Conservation (phyloP, 2,888 invertebrate species). For the Cephalotes varians region DNA sequence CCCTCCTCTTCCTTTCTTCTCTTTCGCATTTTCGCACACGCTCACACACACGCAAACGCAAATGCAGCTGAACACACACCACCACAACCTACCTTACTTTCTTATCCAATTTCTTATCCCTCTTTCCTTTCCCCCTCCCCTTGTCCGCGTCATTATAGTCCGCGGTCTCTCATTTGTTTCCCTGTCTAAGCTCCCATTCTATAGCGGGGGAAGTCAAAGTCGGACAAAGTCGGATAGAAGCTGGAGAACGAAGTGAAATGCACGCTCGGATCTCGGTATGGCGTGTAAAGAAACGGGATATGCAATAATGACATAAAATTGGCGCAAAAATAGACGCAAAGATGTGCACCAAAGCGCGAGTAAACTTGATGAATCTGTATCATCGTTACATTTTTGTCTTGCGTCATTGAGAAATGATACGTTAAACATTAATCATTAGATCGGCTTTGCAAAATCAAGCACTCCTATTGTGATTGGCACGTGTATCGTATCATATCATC, state of each 20-base stretch:
- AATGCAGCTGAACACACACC: constrained; percentile 70
- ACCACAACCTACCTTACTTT: constrained; percentile 66
- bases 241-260: constrained; percentile 26
- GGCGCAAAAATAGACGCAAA: neutral
- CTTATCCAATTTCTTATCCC: constrained; percentile 74
- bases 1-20: constrained; percentile 20
- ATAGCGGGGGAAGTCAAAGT: constrained; percentile 58
- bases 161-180: constrained; percentile 73
- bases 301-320: neutral
- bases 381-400: neutral
- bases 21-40: constrained; percentile 55
- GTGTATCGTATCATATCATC: neutral
- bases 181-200: constrained; percentile 67
- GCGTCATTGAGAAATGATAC: neutral
- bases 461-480: neutral
- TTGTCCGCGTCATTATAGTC: constrained; percentile 68
- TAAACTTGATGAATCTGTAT: neutral
- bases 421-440: neutral
- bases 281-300: neutral
- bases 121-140: constrained; percentile 35
- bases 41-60: constrained; percentile 1
- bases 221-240: constrained; percentile 59
- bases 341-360: neutral
- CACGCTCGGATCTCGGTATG: neutral
- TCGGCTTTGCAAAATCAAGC: neutral